phyloP scores from a whole-genome alignment of 2,888 invertebrate genomes.

The Ennomos erosarius region DNA sequence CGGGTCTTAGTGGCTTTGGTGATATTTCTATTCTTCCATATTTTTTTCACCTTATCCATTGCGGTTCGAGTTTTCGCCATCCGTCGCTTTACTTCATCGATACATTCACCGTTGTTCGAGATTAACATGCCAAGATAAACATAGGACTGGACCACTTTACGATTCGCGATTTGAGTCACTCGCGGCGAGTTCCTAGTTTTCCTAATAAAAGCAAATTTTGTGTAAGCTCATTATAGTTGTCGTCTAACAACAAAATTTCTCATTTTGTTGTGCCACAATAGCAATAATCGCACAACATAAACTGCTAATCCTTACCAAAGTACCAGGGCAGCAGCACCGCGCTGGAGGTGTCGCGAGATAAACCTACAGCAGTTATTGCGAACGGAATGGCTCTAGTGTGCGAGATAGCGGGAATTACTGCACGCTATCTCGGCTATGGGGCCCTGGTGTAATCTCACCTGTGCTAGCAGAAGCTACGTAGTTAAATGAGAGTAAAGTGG shows the following conservation, averaged over 20 bases:
- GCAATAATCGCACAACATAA: constrained; percentile 24
- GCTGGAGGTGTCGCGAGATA: constrained; percentile 36
- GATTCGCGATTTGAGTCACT: too few species aligned
- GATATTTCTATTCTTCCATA: too few species aligned
- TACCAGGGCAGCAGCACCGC: constrained; percentile 34
- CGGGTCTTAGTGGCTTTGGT: too few species aligned
- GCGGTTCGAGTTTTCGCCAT: too few species aligned
- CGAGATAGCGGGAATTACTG: constrained; percentile 35
- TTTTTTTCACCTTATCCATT: too few species aligned
- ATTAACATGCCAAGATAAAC: too few species aligned
- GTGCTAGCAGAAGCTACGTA: constrained; percentile 10
- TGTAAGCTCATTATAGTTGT: too few species aligned
- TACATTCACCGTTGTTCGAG: too few species aligned
- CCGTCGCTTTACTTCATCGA: too few species aligned
- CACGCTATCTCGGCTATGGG: constrained; percentile 28
- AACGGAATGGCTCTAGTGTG: constrained; percentile 35
- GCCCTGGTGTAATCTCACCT: constrained; percentile 28
- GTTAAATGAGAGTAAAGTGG: constrained; percentile 9
- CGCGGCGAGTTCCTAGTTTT: too few species aligned
- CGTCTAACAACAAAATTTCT: constrained; percentile 2
- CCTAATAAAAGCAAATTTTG: too few species aligned
- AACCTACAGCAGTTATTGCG: constrained; percentile 36
- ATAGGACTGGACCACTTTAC: too few species aligned
- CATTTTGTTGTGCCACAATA: background rate
- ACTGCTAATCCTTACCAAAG: constrained; percentile 27